Conservation (phyloP, 2,797 vertebrate species). For the Gallirallus australis region DNA sequence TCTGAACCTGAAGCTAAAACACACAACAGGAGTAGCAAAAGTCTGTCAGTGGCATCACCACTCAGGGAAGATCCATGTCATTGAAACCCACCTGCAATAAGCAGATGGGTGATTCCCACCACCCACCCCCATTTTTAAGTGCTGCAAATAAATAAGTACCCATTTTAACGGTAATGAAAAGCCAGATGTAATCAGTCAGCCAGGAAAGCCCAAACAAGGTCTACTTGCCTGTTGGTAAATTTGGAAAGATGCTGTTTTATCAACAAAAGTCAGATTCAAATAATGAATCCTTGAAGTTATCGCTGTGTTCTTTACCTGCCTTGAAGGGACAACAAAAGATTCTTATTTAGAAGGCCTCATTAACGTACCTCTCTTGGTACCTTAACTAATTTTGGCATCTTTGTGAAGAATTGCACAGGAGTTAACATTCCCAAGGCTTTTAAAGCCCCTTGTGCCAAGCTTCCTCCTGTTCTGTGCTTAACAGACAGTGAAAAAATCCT, state of each 20-base stretch:
- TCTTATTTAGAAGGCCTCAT: neutral
- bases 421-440: neutral
- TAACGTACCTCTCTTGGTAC: neutral
- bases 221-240: neutral
- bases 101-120: neutral
- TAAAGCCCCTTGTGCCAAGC: neutral
- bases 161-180: neutral
- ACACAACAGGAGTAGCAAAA: neutral
- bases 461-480: neutral
- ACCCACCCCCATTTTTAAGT: neutral
- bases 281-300: neutral
- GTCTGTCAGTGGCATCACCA: neutral
- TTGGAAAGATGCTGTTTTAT: neutral
- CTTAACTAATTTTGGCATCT: neutral
- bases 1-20: neutral
- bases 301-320: neutral
- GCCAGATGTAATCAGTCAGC: neutral
- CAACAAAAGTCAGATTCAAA: neutral
- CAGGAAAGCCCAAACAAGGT: neutral
- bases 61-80: neutral
- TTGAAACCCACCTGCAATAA: neutral
- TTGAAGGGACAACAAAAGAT: neutral
- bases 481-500: neutral
- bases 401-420: neutral
- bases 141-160: neutral